Percentiles rank a stretch among this genome's conserved stretches.
These are phyloP conservation scores for Formica selysi DNA, from an alignment of 1,140 invertebrate species.

Conservation along the genomic window DNA sequence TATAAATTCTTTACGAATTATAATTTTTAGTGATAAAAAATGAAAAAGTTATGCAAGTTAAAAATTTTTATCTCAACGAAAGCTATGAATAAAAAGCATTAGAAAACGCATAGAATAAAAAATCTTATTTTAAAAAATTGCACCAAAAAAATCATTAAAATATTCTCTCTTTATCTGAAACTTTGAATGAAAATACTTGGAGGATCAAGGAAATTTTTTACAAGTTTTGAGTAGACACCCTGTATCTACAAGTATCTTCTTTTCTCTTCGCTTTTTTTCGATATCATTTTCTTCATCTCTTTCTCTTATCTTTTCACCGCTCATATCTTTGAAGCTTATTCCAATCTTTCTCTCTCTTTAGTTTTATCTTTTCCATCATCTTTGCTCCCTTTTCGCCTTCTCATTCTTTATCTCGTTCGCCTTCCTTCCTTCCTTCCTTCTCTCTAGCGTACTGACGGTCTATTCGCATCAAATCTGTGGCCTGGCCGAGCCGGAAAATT, in stretches of 20 bases:
- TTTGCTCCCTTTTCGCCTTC: background rate
- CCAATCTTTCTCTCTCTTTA: background rate
- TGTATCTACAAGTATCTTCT: background rate
- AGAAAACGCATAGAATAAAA: too few relatives aligned
- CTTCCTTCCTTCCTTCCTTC: slow-evolving; percentile 13
- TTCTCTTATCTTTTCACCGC: background rate
- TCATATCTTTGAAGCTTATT: background rate
- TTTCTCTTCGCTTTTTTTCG: background rate
- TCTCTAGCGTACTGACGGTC: slow-evolving; percentile 31
- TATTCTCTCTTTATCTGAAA: too few relatives aligned
- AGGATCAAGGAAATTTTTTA: too few relatives aligned
- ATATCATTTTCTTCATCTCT: background rate
- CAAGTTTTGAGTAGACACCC: too few relatives aligned
- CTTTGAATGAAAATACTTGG: too few relatives aligned
- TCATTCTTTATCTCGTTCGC: slow-evolving; percentile 35
- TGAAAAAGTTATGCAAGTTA: too few relatives aligned
- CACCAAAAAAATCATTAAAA: too few relatives aligned
- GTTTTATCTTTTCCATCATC: background rate
- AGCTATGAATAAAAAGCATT: too few relatives aligned
- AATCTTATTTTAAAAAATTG: too few relatives aligned
- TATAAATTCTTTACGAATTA: too few relatives aligned
- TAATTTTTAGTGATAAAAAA: too few relatives aligned
- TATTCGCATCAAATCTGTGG: slow-evolving; percentile 20
- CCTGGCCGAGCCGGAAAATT: slow-evolving; percentile 49
- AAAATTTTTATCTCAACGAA: too few relatives aligned